These are phyloP conservation scores for Caenorhabditis sp. DNA, from an alignment of 2,888 invertebrate genomes.

Conservation along the genomic window DNA sequence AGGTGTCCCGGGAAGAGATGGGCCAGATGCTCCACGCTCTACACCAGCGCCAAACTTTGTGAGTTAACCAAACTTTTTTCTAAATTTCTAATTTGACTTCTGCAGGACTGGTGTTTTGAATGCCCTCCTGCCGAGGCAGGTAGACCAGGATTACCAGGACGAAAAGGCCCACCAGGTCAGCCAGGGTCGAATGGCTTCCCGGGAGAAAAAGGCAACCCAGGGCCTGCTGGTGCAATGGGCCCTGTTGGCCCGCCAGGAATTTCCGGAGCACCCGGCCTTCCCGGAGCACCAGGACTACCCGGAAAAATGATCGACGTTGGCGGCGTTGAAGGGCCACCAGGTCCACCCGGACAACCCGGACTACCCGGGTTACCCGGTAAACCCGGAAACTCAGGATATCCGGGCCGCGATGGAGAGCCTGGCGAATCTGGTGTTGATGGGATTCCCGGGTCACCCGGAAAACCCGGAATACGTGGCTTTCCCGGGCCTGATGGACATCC, in stretches of 20 bases:
- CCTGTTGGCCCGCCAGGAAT: conserved; percentile 36
- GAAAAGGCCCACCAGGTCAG: conserved; percentile 47
- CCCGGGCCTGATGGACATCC: conserved; percentile 44
- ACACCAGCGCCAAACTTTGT: conserved; percentile 51
- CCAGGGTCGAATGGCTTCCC: conserved; percentile 50
- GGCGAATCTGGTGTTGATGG: conserved; percentile 51
- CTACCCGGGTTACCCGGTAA: conserved; percentile 48
- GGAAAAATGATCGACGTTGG: conserved; percentile 29
- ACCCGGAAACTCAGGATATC: conserved; percentile 46
- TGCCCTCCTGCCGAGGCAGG: conserved; percentile 61
- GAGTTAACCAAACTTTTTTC: not conserved
- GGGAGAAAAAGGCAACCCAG: conserved; percentile 42
- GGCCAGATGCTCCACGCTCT: conserved; percentile 50
- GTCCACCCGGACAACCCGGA: conserved; percentile 50
- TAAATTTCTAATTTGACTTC: no score
- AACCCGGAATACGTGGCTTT: conserved; percentile 41
- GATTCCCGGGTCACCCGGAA: conserved; percentile 46
- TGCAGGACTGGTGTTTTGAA: conserved; percentile 60
- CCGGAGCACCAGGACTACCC: conserved; percentile 44
- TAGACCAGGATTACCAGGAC: conserved; percentile 54
- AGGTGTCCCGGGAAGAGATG: conserved; percentile 53
- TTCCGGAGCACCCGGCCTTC: conserved; percentile 37
- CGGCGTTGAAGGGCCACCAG: conserved; percentile 43
- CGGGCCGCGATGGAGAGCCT: conserved; percentile 51
- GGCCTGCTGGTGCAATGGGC: conserved; percentile 33